Evolutionary conservation across 2,797 vertebrate species (phyloP), one percentile per base, ranked within the genome.

Genomic region (Acanthurus lineatus): DNA sequence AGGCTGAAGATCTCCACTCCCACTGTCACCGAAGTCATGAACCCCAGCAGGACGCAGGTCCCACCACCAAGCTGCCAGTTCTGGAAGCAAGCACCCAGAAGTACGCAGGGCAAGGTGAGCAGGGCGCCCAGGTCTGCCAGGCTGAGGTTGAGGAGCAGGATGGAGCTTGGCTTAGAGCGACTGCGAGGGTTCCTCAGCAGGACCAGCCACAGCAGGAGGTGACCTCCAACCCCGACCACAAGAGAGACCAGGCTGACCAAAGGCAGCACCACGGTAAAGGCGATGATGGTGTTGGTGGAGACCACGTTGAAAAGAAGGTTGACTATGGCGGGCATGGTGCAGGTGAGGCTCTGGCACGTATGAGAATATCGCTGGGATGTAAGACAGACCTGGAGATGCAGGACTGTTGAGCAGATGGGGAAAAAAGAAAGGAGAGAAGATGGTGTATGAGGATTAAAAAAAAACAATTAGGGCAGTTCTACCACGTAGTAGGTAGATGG

Each of bases 251-350:
- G 59, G 73, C 94, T 94, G 79, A 95, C 90, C 88, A 91, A 63
- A 2, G 90, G 93, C 81, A 95, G 81, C 75, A 92, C 90, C 89
- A 89, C 78, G 0, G 77, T 68, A 84, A 94, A 95, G 69, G 93
- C 88, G 86, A 95, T 93, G 86, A 92, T 93, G 85, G 94, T 95
- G 86, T 95, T 94, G 85, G 94, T 92, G 80, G 88, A 92, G n/a
- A 94, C 88, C 0, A 90, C 87, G 22, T 94, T 93, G 76, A 94
- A 95, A 15, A 95, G 90, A 49, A 94, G 93, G 87, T 94, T 95
- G 75, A 95, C 90, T 7, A 95, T 94, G 69, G 92, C 92, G 0
- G 94, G 93, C 93, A 95, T 94, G 82, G 44, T 54, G 20, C 22
- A 20, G 32, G 65, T 0, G 2, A 19, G 9, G 32, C 25, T 66